Conservation (phyloP, 1,140 invertebrate genomes). For the Brevipalpus yothersi region DNA sequence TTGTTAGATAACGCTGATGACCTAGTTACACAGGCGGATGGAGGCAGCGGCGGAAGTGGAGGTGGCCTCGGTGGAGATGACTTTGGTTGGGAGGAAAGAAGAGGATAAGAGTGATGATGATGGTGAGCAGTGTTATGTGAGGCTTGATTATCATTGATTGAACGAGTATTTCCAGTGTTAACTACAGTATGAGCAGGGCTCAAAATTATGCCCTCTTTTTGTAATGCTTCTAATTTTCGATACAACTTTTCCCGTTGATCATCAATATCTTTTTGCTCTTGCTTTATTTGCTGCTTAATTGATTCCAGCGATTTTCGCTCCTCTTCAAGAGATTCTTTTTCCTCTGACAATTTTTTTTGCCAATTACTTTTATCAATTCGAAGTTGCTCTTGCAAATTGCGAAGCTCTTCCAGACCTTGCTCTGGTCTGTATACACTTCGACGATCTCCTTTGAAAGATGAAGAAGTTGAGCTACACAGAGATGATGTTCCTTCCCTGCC, state of each 20-base stretch:
- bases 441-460: conserved; percentile 14
- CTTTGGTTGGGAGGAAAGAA: not conserved
- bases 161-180: not conserved
- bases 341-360: conserved; percentile 71
- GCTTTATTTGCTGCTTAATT: conserved; percentile 33
- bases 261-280: conserved; percentile 51
- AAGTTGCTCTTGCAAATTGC: conserved; percentile 40
- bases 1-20: no score
- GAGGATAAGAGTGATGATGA: not conserved
- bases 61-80: not conserved
- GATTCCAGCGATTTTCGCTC: conserved; percentile 35
- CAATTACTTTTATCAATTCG: conserved; percentile 61
- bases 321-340: conserved; percentile 79
- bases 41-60: no score
- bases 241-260: conserved; percentile 66
- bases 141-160: no score
- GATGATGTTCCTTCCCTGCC: no score
- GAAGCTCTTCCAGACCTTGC: conserved; percentile 41
- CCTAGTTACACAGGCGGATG: no score
- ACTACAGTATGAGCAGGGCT: conserved; percentile 16
- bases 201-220: conserved; percentile 37
- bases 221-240: conserved; percentile 46
- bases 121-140: not conserved
- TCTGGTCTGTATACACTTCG: conserved; percentile 32
- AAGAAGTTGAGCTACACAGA: conserved; percentile 1